A percentile compares a stretch with the other conserved stretches of the same genome.
These are phyloP conservation scores for Brachionus asplanchnoidis DNA, from an alignment of 1,140 invertebrate genomes.

Conservation along the genomic window DNA sequence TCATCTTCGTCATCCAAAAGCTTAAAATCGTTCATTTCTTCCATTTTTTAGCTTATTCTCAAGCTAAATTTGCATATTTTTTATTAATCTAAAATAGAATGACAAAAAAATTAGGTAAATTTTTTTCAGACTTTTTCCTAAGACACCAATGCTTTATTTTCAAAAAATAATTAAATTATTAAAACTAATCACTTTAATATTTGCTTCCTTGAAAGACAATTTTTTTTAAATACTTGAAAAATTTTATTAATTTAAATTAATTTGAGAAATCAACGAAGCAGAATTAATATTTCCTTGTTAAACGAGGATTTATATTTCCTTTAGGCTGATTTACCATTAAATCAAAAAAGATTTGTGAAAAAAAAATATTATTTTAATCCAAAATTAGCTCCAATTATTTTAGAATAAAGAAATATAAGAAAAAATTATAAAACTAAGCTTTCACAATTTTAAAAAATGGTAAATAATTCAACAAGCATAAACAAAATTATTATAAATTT, in stretches of 20 bases:
- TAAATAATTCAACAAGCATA: too few relatives aligned
- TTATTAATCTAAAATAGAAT: not conserved
- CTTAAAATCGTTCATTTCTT: slow-evolving; percentile 1
- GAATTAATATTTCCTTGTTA: not conserved
- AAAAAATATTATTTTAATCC: too few relatives aligned
- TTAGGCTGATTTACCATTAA: too few relatives aligned
- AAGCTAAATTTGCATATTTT: slow-evolving; percentile 10
- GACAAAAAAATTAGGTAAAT: not conserved
- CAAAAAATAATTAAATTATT: not conserved
- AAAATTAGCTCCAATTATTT: too few relatives aligned
- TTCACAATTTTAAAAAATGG: too few relatives aligned
- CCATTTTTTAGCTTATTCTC: not conserved
- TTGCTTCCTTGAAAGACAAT: not conserved
- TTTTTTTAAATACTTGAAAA: not conserved
- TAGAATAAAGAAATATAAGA: too few relatives aligned
- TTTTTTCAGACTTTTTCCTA: not conserved
- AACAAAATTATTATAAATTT: too few relatives aligned
- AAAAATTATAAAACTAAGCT: too few relatives aligned
- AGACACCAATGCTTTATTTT: not conserved
- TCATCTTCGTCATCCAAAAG: slow-evolving; percentile 12
- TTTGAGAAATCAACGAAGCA: not conserved
- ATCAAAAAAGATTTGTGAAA: too few relatives aligned
- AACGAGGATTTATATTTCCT: too few relatives aligned
- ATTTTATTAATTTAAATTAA: not conserved
- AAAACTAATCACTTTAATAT: not conserved